Base-by-base conservation (phyloP, 1,140 invertebrate genomes). In the Drosophila micromelanica region DNA sequence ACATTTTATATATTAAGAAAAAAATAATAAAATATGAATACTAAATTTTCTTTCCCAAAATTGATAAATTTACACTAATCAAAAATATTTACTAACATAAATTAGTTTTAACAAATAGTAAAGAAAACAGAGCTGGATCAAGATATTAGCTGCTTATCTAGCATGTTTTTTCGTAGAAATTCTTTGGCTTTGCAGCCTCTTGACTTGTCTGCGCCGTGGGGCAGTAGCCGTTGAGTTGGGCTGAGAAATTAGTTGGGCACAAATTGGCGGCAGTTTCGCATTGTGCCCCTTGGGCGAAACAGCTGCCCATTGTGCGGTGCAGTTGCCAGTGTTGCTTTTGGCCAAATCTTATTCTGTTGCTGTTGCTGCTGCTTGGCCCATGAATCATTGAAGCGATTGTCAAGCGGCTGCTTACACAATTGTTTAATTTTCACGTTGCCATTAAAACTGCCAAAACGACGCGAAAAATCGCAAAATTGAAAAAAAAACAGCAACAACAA, bases 381-480 rank as follows among this genome's bases (percentile, higher is more conserved):
- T 78, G 84, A 78, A 84, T 80, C 73, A 87, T 67, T 68, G 72
- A 45, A 71, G 73, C 84, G 82, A 87, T 89, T 87, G 84, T 80
- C 76, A 76, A 62, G 62, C 69, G 59, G 62, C 42, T 48, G 73
- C 76, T 89, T 89, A 79, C 84, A 84, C 84, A 89, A 89, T 89
- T 90, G 85, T 89, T 89, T 85, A 89, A 89, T 90, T 84, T 89
- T 89, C 73, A 75, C 84, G 73, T 79, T 89, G 76, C 84, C 65
- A 89, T 57, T 70, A 74, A 68, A 59, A 75, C 71, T 71, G 65
- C 51, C 69, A 80, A 72, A 60, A 72, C 73, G 60, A 70, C 57
- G 60, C 43, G 68, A 57, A 65, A 42, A 8, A 37, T 42, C 11
- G 13, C 46, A 23, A 45, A 12, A 52, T 9, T 48, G 23, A 49